Evolutionary conservation across 2,113 vertebrate genomes (phyloP), one percentile per base, ranked within the genome.

Genomic region (Dicerorhinus sumatrensis): DNA sequence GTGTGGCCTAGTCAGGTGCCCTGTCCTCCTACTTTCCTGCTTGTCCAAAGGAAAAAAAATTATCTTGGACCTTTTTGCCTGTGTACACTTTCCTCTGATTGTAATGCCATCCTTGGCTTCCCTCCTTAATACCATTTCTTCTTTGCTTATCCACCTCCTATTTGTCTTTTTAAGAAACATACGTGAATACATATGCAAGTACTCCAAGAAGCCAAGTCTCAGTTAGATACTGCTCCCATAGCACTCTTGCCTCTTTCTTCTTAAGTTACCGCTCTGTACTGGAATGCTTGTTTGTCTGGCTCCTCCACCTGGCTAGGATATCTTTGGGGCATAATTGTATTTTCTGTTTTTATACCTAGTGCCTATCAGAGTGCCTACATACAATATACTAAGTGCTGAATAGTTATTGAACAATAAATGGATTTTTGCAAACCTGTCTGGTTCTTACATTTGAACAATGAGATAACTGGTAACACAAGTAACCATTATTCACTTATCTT

Each of bases 131-230:
- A 46, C 58, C 5, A 33, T 89, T 86, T 96, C 25, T 56, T 69
- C 82, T 80, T 93, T 93, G 25, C 25, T 93, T 73, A 67, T 91
- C 69, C 8, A 62, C 27, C 54, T 81, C 18, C 60, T 88, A 3
- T 54, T 56, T 83, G n/a, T 70, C 42, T 75, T 92, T 86, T 81
- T 84, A 86, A 96, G 87, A 94, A 96, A 48, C 29, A 70, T 56
- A 54, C 27, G 11, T 89, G 16, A 29, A 33, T n/a, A 89, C n/a
- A 54, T 60, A 67, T 25, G 54, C 5, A 67, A 6, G 25, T 67
- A 70, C 21, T 58, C 48, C 13, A 81, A 73, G 46, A 81, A 87
- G 3, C 25, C 23, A 33, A 9, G 39, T 72, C 48, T 95, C 33
- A 58, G 8, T 67, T 70, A 60, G 86, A 8, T 48, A 4, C 33